Conservation (phyloP, 2,888 invertebrate genomes). For the Agriopis aurantiaria region DNA sequence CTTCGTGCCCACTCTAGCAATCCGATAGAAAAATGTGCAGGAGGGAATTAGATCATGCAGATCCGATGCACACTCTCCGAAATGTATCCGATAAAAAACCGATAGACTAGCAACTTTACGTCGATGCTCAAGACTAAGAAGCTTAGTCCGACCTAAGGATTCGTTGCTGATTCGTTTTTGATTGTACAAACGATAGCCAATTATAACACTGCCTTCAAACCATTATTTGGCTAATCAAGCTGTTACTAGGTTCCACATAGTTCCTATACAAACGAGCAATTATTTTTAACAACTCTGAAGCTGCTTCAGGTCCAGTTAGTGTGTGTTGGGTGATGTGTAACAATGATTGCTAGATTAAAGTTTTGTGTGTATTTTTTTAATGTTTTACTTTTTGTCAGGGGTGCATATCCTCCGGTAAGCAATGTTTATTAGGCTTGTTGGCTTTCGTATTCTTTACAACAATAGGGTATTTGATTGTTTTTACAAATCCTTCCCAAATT, state of each 20-base stretch:
- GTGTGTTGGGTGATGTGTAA: not conserved
- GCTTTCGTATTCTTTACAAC: not conserved
- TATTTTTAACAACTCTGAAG: constrained; percentile 2
- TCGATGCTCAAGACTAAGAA: too few relatives aligned
- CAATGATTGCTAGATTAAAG: constrained; percentile 16
- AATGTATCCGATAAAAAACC: too few relatives aligned
- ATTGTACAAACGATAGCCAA: too few relatives aligned
- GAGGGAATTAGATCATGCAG: too few relatives aligned
- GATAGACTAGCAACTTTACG: too few relatives aligned
- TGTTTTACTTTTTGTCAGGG: constrained; percentile 42
- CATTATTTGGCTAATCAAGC: not conserved
- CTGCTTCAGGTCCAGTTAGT: not conserved
- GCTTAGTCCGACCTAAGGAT: too few relatives aligned
- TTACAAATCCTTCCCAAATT: too few relatives aligned
- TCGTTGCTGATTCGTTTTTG: too few relatives aligned
- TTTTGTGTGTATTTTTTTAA: constrained; percentile 36
- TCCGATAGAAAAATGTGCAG: too few relatives aligned
- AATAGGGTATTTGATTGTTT: too few relatives aligned
- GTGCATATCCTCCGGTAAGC: constrained; percentile 59
- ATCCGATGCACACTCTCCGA: too few relatives aligned
- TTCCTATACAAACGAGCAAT: not conserved
- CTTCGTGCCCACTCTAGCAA: too few relatives aligned
- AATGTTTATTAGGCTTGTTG: not conserved
- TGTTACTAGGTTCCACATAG: not conserved
- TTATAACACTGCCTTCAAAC: not conserved